Evolutionary conservation across 2,113 vertebrate genomes (phyloP).

Genomic region (Megaceryle maxima): DNA sequence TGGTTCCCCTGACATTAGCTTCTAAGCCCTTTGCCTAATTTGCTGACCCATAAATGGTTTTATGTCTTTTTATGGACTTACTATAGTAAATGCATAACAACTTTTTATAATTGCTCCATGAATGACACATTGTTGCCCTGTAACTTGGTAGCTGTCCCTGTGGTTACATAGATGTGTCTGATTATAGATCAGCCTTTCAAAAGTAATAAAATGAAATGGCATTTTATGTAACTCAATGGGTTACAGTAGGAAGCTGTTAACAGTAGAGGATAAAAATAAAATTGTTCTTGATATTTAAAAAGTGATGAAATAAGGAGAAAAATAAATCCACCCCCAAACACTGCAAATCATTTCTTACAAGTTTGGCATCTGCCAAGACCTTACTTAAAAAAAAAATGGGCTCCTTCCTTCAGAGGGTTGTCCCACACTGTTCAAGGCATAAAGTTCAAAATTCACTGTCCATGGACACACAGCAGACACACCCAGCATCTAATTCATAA

Average conservation of each 20-base stretch:
- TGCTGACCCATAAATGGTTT: background rate
- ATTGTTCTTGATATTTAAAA: conserved; percentile 61
- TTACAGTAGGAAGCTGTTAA: conserved; percentile 63
- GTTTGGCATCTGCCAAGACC: conserved; percentile 22
- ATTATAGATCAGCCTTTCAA: conserved; percentile 41
- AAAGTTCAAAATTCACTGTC: background rate
- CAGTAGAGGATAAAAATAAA: conserved; percentile 57
- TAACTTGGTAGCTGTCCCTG: background rate
- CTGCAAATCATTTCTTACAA: conserved; percentile 36
- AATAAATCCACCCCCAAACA: conserved; percentile 44
- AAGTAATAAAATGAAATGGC: conserved; percentile 30
- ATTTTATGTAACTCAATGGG: conserved; percentile 60
- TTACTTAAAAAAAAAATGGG: background rate
- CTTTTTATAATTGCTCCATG: background rate
- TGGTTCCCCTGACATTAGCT: background rate
- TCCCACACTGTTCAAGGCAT: background rate
- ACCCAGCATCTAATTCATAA: background rate
- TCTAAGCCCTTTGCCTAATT: background rate
- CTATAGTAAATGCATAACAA: background rate
- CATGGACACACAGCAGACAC: background rate
- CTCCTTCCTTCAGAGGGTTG: background rate
- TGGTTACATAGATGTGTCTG: conserved; percentile 1
- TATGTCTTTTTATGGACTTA: background rate
- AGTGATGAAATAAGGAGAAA: conserved; percentile 46
- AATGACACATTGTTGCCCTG: background rate